Evolutionary conservation across 2,113 vertebrate genomes (phyloP).

Genomic region (Laticauda laticaudata): DNA sequence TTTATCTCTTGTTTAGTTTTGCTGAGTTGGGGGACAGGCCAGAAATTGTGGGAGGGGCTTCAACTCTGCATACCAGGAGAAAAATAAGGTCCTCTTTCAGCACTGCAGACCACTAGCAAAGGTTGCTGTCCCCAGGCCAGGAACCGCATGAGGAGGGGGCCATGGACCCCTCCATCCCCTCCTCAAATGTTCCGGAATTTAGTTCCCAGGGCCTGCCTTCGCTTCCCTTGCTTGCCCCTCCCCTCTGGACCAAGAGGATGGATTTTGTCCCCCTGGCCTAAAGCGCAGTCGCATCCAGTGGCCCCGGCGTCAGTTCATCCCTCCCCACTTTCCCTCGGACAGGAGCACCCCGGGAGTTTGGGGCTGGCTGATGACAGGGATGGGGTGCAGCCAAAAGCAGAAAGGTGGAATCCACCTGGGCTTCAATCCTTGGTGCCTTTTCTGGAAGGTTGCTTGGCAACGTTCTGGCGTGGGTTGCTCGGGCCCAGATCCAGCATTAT

Average conservation of each 20-base stretch:
- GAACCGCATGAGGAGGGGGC: not conserved
- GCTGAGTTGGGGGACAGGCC: not conserved
- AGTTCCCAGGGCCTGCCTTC: not conserved
- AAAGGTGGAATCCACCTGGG: not conserved
- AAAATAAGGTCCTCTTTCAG: not conserved
- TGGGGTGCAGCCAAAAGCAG: not conserved
- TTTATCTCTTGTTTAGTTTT: constrained; percentile 64
- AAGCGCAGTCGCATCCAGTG: not conserved
- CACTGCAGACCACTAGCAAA: not conserved
- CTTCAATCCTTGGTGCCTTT: not conserved
- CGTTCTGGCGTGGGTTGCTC: not conserved
- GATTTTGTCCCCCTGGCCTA: not conserved
- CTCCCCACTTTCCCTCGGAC: not conserved
- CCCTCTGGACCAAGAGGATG: not conserved
- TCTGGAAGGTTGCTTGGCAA: not conserved
- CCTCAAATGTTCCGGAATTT: not conserved
- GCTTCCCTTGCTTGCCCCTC: not conserved
- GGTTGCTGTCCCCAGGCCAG: not conserved
- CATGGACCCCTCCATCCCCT: too few relatives aligned
- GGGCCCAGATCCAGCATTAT: not conserved
- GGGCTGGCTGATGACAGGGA: not conserved
- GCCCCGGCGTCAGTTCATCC: not conserved
- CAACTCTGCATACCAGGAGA: not conserved
- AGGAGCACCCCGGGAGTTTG: not conserved
- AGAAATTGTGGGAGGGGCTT: not conserved